These are phyloP conservation scores for Hydrotaea cyrtoneurina DNA, from an alignment of 2,888 invertebrate genomes.

Conservation along the genomic window DNA sequence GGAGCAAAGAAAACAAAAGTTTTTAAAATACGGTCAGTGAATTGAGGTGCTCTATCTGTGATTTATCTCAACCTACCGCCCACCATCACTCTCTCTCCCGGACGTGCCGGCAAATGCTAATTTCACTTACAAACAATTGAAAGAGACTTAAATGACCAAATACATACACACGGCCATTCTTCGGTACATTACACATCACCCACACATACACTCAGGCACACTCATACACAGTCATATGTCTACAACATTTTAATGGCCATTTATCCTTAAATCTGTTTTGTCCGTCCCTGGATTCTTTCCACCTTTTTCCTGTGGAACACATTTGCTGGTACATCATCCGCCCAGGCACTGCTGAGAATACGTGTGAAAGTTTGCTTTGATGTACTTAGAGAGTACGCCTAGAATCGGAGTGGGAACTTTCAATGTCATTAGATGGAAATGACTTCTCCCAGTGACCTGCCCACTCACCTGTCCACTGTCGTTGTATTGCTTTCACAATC, in stretches of 20 bases:
- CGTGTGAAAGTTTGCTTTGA: background rate
- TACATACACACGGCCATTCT: background rate
- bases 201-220: background rate
- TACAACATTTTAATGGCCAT: conserved; percentile 55
- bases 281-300: background rate
- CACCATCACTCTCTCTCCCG: background rate
- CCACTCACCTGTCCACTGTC: conserved; percentile 39
- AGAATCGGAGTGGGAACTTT: conserved; percentile 17
- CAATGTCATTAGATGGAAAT: conserved; percentile 46
- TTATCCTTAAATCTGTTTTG: conserved; percentile 60
- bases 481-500: conserved; percentile 27
- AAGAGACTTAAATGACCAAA: conserved; percentile 22
- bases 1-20: conserved; percentile 13
- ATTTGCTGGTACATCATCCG: background rate
- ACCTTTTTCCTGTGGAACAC: background rate
- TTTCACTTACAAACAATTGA: conserved; percentile 57
- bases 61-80: no score
- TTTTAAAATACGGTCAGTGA: background rate
- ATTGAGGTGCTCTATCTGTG: background rate
- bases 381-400: conserved; percentile 1
- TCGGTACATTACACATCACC: background rate
- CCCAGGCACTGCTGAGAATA: background rate
- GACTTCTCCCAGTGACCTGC: conserved; percentile 22
- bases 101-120: conserved; percentile 64
- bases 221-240: conserved; percentile 19